Evolutionary conservation across 2,113 vertebrate species (phyloP), one percentile per base, ranked within the genome.

Genomic region (Colistium nudipinnis): DNA sequence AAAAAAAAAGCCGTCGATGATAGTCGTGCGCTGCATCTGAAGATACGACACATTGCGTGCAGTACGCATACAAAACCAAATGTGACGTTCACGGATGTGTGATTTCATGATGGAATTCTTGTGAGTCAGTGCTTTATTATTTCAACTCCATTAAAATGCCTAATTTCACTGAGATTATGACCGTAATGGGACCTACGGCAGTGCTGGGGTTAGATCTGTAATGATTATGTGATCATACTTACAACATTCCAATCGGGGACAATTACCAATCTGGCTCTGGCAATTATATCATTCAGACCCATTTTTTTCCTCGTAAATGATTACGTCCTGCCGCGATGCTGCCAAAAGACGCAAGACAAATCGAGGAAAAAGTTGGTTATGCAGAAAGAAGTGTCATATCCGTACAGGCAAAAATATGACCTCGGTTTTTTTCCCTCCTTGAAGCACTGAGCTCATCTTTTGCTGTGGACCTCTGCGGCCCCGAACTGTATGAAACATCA

Each of bases 401-500:
- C 62, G 75, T 54, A 77, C 67, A 36, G 53, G 68, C 28, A 20
- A 60, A 78, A 72, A 51, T 20, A 4, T 60, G 69, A 86, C 79
- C 78, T 82, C 44, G 62, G 51, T 54, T 54, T 82, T 64, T 51
- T 45, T 17, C 44, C n/a, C n/a, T 45, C 41, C 65, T 80, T 19
- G 51, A 74, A 76, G 62, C 48, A 22, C 33, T 44, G 54, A 33
- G 61, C 47, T 36, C 28, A 49, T 67, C 51, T 63, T n/a, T 35
- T 38, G 20, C 25, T 65, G 12, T 59, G 16, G n/a, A 77, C 60
- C 76, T 48, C 47, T 68, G 47, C 1, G 7, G 66, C 79, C 74
- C 84, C 73, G 74, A 64, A 80, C 76, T 74, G 82, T 74, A 49
- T 51, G 38, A 81, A 55, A 56, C 73, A 88, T 80, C 80, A 87